A percentile compares a stretch with the other conserved stretches of the same genome.
phyloP scores from a whole-genome alignment of 2,113 vertebrate genomes.

The Natator depressus region DNA sequence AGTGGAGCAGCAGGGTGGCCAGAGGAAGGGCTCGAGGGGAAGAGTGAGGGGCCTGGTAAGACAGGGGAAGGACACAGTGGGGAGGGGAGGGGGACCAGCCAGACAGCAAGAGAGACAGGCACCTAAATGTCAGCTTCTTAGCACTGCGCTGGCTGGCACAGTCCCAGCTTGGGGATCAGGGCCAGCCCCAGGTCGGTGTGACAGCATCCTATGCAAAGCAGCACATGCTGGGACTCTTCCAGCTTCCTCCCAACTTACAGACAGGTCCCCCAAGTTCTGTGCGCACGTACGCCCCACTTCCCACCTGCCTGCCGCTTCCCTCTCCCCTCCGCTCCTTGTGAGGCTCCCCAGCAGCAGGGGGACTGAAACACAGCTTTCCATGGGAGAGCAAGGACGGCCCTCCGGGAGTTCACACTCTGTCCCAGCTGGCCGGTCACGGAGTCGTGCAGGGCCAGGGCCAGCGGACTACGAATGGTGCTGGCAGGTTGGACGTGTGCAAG shows the following conservation, averaged over 20 bases:
- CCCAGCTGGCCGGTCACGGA: neutral
- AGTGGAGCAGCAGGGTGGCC: slow-evolving; percentile 14
- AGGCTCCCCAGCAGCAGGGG: neutral
- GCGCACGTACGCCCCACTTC: neutral
- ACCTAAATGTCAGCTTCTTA: neutral
- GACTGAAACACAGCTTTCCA: neutral
- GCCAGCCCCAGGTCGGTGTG: neutral
- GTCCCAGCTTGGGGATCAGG: neutral
- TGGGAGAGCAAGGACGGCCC: neutral
- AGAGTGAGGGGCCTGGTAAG: neutral
- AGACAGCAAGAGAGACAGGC: neutral
- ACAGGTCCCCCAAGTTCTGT: neutral
- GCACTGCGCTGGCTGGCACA: neutral
- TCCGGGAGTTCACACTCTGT: neutral
- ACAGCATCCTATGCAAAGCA: neutral
- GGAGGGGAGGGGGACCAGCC: neutral
- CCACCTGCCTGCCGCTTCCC: neutral
- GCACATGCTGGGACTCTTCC: neutral
- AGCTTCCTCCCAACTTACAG: neutral
- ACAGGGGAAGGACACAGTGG: neutral
- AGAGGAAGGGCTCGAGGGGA: neutral
- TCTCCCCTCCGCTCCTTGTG: neutral
- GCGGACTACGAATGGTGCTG: neutral
- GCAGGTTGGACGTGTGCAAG: too few species aligned
- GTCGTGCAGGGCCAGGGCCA: neutral